Base-by-base conservation (phyloP, 1,140 invertebrate genomes). In the Microplitis mediator region DNA sequence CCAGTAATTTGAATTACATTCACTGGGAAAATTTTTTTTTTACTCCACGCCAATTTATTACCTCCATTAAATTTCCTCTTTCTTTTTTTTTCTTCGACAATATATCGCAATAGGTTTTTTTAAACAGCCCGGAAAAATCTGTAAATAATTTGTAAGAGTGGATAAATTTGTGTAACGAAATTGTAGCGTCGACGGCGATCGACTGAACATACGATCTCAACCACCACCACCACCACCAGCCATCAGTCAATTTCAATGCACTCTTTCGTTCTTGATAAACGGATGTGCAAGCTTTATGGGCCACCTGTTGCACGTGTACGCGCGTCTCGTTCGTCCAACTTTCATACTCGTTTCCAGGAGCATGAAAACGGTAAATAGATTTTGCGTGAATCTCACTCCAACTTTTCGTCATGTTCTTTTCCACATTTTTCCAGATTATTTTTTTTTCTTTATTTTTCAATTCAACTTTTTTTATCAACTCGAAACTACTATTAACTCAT, bases 231-330 rank as follows among this genome's bases (percentile, higher is more conserved):
- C 77, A 78, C 75, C 68, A 78, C 77, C 77, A 80, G 74, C 80
- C 78, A 83, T 83, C 81, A 80, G 80, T 83, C 81, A 83, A 82
- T 83, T 76, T 77, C 75, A 80, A 81, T 82, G 77, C 80, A 83
- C 81, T 83, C 80, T 79, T 83, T 83, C 81, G 81, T 81, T 77
- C 81, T 83, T 83, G 81, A 82, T 81, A 83, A 83, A 81, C 81
- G 81, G 81, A 83, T 80, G 80, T 82, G 78, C 78, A 79, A 77
- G 78, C 77, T 83, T 82, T 82, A 83, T 81, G 78, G 78, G 80
- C 80, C 81, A 83, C 81, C 80, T 83, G 81, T 83, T 83, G 81
- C 79, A 66, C 71, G 75, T 75, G 75, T 76, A 79, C 78, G 80
- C 79, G 76, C 77, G 74, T 77, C 80, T 79, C 79, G 74, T 80